These are phyloP conservation scores for Struthio camelus DNA, from an alignment of 2,113 vertebrate genomes.

Conservation along the genomic window DNA sequence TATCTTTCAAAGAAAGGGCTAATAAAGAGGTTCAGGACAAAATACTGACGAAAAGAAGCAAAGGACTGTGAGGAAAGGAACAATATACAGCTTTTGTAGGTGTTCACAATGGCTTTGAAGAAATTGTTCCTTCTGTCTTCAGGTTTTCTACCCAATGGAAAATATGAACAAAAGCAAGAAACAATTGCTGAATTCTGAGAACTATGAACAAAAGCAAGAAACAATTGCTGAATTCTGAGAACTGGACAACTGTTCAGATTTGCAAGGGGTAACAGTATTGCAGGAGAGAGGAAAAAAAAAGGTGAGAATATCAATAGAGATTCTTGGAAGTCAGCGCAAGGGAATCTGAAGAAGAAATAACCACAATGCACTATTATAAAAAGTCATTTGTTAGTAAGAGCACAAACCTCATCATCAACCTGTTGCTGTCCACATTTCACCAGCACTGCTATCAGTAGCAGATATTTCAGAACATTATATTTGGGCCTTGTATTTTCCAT, in stretches of 20 bases:
- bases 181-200: neutral
- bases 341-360: neutral
- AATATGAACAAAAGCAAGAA: neutral
- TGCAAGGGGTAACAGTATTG: neutral
- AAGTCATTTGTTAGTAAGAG: neutral
- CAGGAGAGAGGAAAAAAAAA: neutral
- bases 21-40: neutral
- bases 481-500: neutral
- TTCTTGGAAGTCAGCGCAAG: neutral
- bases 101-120: neutral
- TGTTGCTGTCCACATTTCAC: neutral
- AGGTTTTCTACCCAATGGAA: neutral
- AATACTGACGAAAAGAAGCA: neutral
- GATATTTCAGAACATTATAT: neutral
- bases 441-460: neutral
- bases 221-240: neutral
- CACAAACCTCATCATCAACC: neutral
- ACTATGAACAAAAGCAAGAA: neutral
- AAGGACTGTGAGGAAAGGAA: neutral
- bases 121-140: neutral
- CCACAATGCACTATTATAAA: neutral
- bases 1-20: neutral
- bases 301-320: neutral
- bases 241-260: neutral
- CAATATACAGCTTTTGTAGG: neutral